Evolutionary conservation across 1,140 invertebrate genomes (phyloP).

Genomic region (Ditylenchus dipsaci): DNA sequence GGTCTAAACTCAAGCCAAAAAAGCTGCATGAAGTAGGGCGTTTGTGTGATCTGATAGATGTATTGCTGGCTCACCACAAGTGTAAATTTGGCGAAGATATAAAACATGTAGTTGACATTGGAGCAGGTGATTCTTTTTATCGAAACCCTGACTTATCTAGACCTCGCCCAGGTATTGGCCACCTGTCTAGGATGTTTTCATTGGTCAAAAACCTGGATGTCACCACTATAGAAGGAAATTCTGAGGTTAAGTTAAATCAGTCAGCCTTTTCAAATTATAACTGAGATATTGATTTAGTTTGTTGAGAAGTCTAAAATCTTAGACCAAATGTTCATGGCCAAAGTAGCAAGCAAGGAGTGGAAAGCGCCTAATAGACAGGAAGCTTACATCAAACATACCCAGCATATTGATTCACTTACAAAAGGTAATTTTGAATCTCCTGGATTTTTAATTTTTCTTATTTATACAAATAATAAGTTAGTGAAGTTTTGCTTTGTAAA

Average conservation of each 20-base stretch:
- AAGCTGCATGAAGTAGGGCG: slow-evolving; percentile 47
- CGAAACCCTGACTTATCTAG: too few relatives aligned
- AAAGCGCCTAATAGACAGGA: background rate
- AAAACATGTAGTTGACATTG: slow-evolving; percentile 41
- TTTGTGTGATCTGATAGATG: slow-evolving; percentile 22
- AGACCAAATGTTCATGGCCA: too few relatives aligned
- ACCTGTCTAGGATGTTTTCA: slow-evolving; percentile 42
- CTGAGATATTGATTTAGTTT: too few relatives aligned
- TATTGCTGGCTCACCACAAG: background rate
- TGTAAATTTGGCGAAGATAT: slow-evolving; percentile 5
- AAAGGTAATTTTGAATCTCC: background rate
- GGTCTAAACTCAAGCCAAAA: slow-evolving; percentile 41
- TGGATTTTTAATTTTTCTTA: slow-evolving; percentile 1
- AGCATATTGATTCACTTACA: background rate
- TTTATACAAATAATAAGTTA: too few relatives aligned
- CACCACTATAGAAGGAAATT: slow-evolving; percentile 34
- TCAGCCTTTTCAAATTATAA: background rate
- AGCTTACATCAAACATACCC: background rate
- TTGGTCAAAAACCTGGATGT: slow-evolving; percentile 23
- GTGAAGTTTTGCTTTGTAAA: too few relatives aligned
- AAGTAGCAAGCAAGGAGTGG: background rate
- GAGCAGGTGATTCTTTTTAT: slow-evolving; percentile 32
- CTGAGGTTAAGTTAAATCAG: slow-evolving; percentile 7
- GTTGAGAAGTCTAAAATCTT: too few relatives aligned
- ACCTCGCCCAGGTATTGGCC: slow-evolving; percentile 18